These are phyloP conservation scores for Pimephales promelas DNA, from an alignment of 2,113 vertebrate genomes.

Conservation along the genomic window DNA sequence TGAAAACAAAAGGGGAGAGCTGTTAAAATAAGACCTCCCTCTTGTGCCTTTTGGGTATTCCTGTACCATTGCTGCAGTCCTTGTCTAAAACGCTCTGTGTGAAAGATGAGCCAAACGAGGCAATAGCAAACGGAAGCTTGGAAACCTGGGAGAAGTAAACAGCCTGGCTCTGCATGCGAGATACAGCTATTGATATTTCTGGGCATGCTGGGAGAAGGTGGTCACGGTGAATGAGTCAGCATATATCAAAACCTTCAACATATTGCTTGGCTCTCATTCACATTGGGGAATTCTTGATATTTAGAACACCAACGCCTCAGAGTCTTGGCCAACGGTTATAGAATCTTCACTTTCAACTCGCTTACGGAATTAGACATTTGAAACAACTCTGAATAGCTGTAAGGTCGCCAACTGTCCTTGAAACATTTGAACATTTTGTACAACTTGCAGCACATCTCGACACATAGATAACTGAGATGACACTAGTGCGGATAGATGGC, in stretches of 20 bases:
- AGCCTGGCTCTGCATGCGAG: slow-evolving; percentile 9
- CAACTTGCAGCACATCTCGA: not conserved
- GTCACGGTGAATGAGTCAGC: slow-evolving; percentile 64
- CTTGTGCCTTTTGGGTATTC: slow-evolving; percentile 54
- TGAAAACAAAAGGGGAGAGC: slow-evolving; percentile 5
- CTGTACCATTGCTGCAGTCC: slow-evolving; percentile 52
- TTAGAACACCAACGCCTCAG: slow-evolving; percentile 40
- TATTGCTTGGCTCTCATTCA: slow-evolving; percentile 56
- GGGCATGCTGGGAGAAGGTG: slow-evolving; percentile 57
- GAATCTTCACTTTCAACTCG: slow-evolving; percentile 49
- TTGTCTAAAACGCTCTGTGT: slow-evolving; percentile 28
- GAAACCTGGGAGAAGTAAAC: slow-evolving; percentile 27
- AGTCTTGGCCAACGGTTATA: not conserved
- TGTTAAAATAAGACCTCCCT: slow-evolving; percentile 42
- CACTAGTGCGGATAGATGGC: not conserved
- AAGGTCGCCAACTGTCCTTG: slow-evolving; percentile 20
- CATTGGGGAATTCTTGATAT: slow-evolving; percentile 56
- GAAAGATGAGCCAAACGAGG: not conserved
- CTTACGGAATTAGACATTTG: slow-evolving; percentile 51
- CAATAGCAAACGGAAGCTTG: not conserved
- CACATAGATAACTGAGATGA: not conserved
- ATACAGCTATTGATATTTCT: slow-evolving; percentile 61
- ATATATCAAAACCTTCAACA: slow-evolving; percentile 52
- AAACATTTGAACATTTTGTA: slow-evolving; percentile 25
- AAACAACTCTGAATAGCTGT: slow-evolving; percentile 54